These are phyloP conservation scores for Psittacula derbiana DNA, from an alignment of 2,797 vertebrate species.

Conservation along the genomic window DNA sequence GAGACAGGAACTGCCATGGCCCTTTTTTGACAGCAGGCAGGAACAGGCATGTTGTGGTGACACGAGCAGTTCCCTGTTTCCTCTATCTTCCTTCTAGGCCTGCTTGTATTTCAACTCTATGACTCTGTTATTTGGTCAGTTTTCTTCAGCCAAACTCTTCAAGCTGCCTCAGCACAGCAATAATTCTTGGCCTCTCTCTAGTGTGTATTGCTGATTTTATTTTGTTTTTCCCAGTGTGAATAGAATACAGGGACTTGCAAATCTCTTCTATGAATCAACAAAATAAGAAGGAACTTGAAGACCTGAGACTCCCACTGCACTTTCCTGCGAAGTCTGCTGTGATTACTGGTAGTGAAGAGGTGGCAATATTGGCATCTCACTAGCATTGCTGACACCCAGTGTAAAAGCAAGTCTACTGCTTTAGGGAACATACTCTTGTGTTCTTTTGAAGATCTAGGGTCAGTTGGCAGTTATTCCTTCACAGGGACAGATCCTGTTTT, in stretches of 20 bases:
- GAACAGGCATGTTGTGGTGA: neutral
- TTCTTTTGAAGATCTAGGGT: neutral
- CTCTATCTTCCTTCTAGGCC: neutral
- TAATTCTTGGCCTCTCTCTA: neutral
- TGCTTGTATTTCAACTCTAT: neutral
- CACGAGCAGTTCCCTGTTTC: neutral
- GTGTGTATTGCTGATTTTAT: neutral
- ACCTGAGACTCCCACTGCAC: neutral
- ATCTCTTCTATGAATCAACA: neutral
- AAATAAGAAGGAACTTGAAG: neutral
- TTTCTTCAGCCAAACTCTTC: neutral
- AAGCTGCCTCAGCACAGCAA: neutral
- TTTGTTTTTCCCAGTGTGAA: neutral
- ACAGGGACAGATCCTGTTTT: neutral
- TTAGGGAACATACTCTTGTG: rapidly evolving
- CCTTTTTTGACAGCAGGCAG: neutral
- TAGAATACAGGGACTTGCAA: neutral
- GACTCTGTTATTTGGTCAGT: neutral
- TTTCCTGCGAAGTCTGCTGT: neutral
- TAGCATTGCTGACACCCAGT: neutral
- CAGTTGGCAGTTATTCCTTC: neutral
- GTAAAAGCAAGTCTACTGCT: neutral
- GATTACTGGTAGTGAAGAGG: neutral
- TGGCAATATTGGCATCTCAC: neutral
- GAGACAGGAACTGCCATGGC: neutral